A percentile compares a stretch with the other conserved stretches of the same genome.
Conservation (phyloP, 1,140 invertebrate genomes). For the Bombus waltoni region DNA sequence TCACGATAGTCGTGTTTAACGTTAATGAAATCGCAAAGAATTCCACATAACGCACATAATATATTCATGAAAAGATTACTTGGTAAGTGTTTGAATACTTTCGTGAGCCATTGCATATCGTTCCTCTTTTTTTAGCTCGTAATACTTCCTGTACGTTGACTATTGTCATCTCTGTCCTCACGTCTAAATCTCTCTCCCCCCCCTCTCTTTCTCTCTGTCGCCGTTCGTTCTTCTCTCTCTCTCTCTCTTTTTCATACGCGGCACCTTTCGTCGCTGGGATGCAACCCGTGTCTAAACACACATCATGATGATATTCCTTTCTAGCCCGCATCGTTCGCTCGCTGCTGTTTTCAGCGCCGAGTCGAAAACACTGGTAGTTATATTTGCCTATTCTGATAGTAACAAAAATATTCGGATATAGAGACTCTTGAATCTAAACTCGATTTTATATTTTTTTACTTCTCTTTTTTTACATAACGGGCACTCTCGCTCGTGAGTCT, state of each 20-base stretch:
- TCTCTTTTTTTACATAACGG: neutral
- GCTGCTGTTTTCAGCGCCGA: neutral
- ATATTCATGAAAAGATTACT: no score
- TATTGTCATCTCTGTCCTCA: constrained; percentile 18
- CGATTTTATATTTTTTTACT: neutral
- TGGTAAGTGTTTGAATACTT: no score
- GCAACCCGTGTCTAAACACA: constrained; percentile 24
- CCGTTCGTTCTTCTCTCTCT: neutral
- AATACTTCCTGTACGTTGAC: neutral
- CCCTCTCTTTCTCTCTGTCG: neutral
- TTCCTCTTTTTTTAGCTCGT: constrained; percentile 5
- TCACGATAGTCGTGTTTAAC: no score
- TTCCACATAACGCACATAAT: no score
- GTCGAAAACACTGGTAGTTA: neutral
- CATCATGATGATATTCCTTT: constrained; percentile 20
- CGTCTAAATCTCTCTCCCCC: neutral
- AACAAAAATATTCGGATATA: neutral
- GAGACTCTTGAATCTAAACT: neutral
- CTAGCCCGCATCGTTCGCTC: neutral
- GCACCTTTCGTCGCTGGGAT: constrained; percentile 20
- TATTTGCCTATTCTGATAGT: neutral
- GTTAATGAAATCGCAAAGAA: no score
- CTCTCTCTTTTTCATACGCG: no score
- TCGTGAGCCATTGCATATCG: neutral
- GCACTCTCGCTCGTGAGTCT: neutral